Evolutionary conservation across 2,113 vertebrate genomes (phyloP).

Genomic region (Centropus bengalensis): DNA sequence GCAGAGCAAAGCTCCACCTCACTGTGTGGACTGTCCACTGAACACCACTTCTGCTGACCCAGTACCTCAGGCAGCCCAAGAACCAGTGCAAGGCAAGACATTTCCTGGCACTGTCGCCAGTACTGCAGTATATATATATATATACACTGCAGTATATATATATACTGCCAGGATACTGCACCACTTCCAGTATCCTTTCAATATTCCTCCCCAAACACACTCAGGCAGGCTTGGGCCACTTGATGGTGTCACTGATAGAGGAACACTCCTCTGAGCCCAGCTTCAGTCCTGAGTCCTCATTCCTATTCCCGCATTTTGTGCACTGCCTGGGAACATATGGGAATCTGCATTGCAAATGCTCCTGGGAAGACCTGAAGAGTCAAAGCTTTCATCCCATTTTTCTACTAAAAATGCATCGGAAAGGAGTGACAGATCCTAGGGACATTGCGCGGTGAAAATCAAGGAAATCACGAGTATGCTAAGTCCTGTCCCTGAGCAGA

Average conservation of each 20-base stretch:
- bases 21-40: not conserved
- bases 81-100: not conserved
- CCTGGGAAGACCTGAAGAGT: not conserved
- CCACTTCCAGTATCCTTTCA: not conserved
- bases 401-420: not conserved
- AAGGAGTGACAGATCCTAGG: not conserved
- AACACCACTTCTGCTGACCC: not conserved
- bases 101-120: not conserved
- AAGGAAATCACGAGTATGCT: not conserved
- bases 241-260: not conserved
- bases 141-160: too few relatives aligned
- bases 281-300: not conserved
- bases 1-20: not conserved
- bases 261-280: not conserved
- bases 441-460: not conserved
- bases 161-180: too few relatives aligned
- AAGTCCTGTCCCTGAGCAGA: not conserved
- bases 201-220: not conserved
- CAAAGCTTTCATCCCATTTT: not conserved
- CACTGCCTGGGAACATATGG: accelerated
- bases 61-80: not conserved
- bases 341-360: not conserved
- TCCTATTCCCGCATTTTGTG: not conserved
- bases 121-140: too few relatives aligned
- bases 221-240: not conserved